Base-by-base conservation (phyloP, 2,888 invertebrate genomes). In the Dryobota labecula region DNA sequence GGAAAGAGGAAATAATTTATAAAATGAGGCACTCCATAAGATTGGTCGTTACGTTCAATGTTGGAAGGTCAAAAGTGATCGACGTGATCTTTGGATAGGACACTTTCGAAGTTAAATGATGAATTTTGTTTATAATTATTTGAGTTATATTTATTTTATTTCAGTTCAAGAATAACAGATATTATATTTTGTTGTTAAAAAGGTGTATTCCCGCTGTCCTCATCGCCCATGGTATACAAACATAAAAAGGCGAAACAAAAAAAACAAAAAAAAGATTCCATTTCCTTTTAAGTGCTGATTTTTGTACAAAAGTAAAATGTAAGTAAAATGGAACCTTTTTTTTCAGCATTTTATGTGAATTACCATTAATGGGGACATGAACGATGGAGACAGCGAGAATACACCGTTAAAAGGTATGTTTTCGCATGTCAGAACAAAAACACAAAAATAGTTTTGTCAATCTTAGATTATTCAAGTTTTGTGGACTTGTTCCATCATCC, bases 21-120 rank as follows among this genome's bases (percentile, higher is more conserved):
- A 78, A 85, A 84, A 80, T 80, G 73, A 85, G 78, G 76, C 78
- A 84, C 83, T 85, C 61, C 69, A 33, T 69, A 73, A 73, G 73
- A 84, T 84, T 83, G 81, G 80, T 73, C 76, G 69, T 75, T 76
- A 80, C 72, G 38, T 54, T 58, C 36, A 72, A 71, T 66, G 57
- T 63, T 69, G 65, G 70, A 76, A 78, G 83, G 83, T 83, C 78
- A 81, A 53, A 71, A 60, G 47, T 69, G 77, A 83, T 83, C 68
- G 73, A 75, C 73, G 66, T 49, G 70, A 73, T 78, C 65, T 73
- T 76, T 67, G 36, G 54, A 60, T 70, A 73, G 62, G 65, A 83
- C 70, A 83, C 62, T 77, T 79, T 73, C n/a, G 11, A 75, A 64
- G 65, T 65, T 69, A 65, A 78, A 77, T 72, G 43, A 65, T 49